Base-by-base conservation (phyloP, 2,888 invertebrate species). In the Eupithecia inturbata region DNA sequence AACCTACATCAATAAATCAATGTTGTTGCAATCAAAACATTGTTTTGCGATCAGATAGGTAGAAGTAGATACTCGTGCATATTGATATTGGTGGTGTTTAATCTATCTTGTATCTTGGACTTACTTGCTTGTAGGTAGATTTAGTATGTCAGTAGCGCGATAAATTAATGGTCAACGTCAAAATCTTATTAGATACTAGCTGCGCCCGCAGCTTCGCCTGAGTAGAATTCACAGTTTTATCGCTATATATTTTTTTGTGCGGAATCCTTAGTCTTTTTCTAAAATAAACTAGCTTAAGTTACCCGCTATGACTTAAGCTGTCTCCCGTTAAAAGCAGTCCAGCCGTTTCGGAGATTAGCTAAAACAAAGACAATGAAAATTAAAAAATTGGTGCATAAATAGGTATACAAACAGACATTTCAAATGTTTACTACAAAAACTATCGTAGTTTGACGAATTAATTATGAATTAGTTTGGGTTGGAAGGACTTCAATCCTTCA, bases 61-160 rank as follows among this genome's bases (percentile, higher is more conserved):
- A 53, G 10, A 53, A n/a, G n/a, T 49, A 45, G 2, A 0, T 28
- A 60, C 28, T 60, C 16, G 12, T 26, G 33, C 49, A n/a, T 22
- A 22, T 53, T 22, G 7, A 49, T 49, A 62, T 31, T 64, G 60
- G 57, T 68, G 66, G 71, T 36, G 45, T 22, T 60, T 62, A 62
- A 71, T 71, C 49, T 33, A 69, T 71, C 74, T 60, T 60, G 60
- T 16, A 60, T 7, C 16, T 60, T 28, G 28, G 26, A 14, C 28
- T 4, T 31, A 14, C 28, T 4, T 31, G 60, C 16, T 60, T 45
- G 60, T 16, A 64, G 53, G 36, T 39, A 62, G 53, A 31, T 22
- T 33, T 39, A 74, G 66, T 74, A 68, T 71, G 74, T 74, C 69
- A 74, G 63, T 69, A 62, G 60, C 66, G 39, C 74, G 67, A 57